Conservation (phyloP, 1,140 invertebrate genomes). For the Euwallacea similis region DNA sequence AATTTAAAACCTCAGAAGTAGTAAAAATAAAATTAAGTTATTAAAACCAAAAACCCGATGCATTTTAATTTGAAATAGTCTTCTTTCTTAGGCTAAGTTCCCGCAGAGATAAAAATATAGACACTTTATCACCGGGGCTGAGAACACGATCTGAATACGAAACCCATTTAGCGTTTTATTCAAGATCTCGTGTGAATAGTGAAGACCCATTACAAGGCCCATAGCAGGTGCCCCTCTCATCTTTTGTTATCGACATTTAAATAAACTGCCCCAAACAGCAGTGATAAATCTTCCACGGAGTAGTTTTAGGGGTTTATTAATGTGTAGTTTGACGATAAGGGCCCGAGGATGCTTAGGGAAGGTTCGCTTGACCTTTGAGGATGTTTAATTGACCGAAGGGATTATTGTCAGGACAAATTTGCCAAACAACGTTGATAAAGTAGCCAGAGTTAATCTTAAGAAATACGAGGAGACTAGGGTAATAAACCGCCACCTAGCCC, state of each 20-base stretch:
- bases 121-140: neutral
- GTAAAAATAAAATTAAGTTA: slow-evolving; percentile 8
- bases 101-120: slow-evolving; percentile 14
- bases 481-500: slow-evolving; percentile 2
- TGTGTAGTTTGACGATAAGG: slow-evolving; percentile 23
- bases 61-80: neutral
- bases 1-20: slow-evolving; percentile 2
- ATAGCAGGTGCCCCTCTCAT: neutral
- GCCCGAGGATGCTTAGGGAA: slow-evolving; percentile 4
- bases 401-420: slow-evolving; percentile 14
- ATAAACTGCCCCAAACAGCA: slow-evolving; percentile 1
- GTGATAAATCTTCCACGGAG: neutral
- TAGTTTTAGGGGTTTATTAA: slow-evolving; percentile 19
- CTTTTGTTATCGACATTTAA: slow-evolving; percentile 14
- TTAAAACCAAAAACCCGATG: slow-evolving; percentile 3
- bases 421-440: too few relatives aligned
- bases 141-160: slow-evolving; percentile 11
- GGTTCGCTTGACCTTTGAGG: slow-evolving; percentile 14
- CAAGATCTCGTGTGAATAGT: neutral
- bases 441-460: too few relatives aligned
- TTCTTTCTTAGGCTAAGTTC: neutral
- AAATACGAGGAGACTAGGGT: neutral
- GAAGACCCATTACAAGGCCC: neutral
- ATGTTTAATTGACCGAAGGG: slow-evolving; percentile 11
- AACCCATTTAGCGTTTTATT: slow-evolving; percentile 3